Percentiles rank a stretch among this genome's conserved stretches.
phyloP scores from a whole-genome alignment of 2,888 invertebrate genomes.

The Drosophila rellima region DNA sequence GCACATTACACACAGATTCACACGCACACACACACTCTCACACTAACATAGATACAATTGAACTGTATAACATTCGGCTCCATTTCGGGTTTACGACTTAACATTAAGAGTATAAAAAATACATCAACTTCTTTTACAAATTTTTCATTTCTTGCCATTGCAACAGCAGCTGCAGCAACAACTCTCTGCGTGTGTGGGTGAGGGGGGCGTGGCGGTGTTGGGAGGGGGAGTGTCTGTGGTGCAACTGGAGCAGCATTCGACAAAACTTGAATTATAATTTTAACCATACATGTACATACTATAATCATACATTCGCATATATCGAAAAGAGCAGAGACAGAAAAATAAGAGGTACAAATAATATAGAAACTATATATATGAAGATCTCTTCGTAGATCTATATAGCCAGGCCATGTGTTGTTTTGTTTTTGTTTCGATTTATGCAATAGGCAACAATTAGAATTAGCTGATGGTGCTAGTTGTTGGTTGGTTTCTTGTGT shows the following conservation, averaged over 20 bases:
- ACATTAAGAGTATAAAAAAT: conserved; percentile 74
- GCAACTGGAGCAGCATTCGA: conserved; percentile 21
- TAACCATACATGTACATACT: conserved; percentile 26
- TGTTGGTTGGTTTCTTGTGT: background rate
- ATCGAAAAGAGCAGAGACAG: conserved; percentile 18
- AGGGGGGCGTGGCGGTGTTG: background rate
- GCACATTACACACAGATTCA: conserved; percentile 18
- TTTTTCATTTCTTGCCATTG: conserved; percentile 12
- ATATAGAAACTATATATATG: conserved; percentile 15
- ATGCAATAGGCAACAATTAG: conserved; percentile 81
- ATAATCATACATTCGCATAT: conserved; percentile 17
- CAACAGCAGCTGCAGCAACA: conserved; percentile 23
- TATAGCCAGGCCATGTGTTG: conserved; percentile 44
- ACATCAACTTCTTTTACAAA: conserved; percentile 52
- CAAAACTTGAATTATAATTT: conserved; percentile 46
- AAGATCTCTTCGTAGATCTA: conserved; percentile 13
- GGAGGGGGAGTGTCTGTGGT: conserved; percentile 5
- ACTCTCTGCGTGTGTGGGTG: conserved; percentile 2
- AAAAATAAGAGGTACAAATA: conserved; percentile 41
- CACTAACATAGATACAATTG: conserved; percentile 4
- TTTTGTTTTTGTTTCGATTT: conserved; percentile 48
- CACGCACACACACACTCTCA: conserved; percentile 8
- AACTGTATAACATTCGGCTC: conserved; percentile 28
- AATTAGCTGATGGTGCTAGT: conserved; percentile 66
- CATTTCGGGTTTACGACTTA: conserved; percentile 57